These are phyloP conservation scores for Puma concolor DNA, from an alignment of 2,113 vertebrate genomes.

Conservation along the genomic window DNA sequence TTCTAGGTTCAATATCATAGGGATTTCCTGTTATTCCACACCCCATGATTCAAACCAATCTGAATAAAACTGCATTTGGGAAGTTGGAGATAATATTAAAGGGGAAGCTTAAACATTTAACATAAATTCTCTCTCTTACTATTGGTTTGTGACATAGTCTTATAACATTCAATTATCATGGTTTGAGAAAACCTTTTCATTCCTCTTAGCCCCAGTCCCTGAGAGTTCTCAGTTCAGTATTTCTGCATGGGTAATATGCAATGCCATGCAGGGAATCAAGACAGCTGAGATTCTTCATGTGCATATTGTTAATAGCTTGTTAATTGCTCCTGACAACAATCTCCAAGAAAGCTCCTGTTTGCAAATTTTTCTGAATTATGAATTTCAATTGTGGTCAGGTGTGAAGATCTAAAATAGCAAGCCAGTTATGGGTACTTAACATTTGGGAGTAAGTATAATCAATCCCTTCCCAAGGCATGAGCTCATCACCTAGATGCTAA, in stretches of 20 bases:
- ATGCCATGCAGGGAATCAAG: background rate
- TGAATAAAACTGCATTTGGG: background rate
- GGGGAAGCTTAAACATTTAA: background rate
- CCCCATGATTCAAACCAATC: background rate
- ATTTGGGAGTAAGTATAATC: background rate
- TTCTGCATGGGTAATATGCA: background rate
- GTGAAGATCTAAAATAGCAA: background rate
- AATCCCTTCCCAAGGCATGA: slow-evolving; percentile 1
- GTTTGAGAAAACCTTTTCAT: background rate
- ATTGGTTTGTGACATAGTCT: background rate
- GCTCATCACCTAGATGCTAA: background rate
- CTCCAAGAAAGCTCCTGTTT: background rate
- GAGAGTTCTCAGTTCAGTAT: background rate
- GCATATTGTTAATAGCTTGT: background rate
- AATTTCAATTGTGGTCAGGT: background rate
- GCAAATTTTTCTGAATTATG: background rate
- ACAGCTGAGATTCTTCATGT: background rate
- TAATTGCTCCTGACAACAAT: background rate
- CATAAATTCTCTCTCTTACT: background rate
- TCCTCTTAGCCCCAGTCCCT: background rate
- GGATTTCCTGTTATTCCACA: background rate
- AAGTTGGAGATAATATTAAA: background rate
- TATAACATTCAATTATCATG: background rate
- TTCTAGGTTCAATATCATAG: background rate
- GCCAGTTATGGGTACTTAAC: background rate